A percentile compares a stretch with the other conserved stretches of the same genome.
These are phyloP conservation scores for Panthera leo DNA, from an alignment of 2,113 vertebrate genomes.

Conservation along the genomic window DNA sequence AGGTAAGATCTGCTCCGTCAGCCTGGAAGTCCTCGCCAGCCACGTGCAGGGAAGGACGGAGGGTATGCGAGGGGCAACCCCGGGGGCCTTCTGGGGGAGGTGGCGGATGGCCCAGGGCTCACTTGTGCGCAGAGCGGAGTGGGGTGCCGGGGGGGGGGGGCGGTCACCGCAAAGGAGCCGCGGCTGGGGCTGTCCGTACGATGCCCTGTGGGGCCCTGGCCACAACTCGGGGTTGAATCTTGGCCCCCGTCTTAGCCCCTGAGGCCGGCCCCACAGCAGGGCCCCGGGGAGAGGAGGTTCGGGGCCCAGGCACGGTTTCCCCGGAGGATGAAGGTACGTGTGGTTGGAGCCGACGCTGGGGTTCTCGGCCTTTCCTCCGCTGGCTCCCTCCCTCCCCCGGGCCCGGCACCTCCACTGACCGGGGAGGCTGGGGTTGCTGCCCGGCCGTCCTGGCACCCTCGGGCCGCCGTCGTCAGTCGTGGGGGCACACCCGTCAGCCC, in stretches of 20 bases:
- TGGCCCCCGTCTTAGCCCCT: too few species aligned
- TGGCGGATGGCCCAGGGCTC: neutral
- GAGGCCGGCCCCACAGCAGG: neutral
- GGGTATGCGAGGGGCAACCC: neutral
- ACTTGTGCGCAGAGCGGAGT: neutral
- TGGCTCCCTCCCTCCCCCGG: neutral
- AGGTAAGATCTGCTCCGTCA: neutral
- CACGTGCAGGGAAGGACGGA: neutral
- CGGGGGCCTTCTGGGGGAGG: neutral
- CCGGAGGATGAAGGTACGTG: fast-evolving
- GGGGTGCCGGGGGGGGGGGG: neutral
- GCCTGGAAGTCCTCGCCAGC: neutral
- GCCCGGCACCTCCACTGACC: neutral
- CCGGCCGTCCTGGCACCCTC: neutral
- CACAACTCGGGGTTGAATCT: too few species aligned
- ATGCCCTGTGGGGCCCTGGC: too few species aligned
- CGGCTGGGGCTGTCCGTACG: too few species aligned
- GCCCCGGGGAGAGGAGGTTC: neutral
- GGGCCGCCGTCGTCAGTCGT: fast-evolving
- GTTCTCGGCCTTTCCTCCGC: neutral
- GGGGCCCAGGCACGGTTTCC: neutral
- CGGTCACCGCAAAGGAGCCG: fast-evolving
- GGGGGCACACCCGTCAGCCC: neutral
- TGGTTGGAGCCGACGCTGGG: neutral
- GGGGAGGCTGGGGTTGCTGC: neutral